A percentile compares a stretch with the other conserved stretches of the same genome.
These are phyloP conservation scores for Eubasilissa regina DNA, from an alignment of 1,140 invertebrate genomes.

Conservation along the genomic window DNA sequence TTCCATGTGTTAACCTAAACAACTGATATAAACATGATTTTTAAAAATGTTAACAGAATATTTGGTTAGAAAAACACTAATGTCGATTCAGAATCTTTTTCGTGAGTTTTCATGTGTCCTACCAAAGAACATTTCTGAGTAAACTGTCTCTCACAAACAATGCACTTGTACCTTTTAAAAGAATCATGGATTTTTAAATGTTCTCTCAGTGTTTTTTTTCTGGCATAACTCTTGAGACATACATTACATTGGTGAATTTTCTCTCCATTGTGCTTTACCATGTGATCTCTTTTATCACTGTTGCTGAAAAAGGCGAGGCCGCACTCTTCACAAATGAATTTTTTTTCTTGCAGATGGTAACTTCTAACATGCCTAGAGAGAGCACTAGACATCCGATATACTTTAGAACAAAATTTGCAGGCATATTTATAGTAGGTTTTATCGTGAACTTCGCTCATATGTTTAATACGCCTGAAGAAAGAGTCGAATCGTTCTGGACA, in stretches of 20 bases:
- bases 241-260: neutral
- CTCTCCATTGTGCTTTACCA: conserved; percentile 20
- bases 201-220: conserved; percentile 21
- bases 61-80: conserved; percentile 1
- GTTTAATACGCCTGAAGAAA: conserved; percentile 16
- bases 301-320: conserved; percentile 12
- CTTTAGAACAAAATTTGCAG: conserved; percentile 40
- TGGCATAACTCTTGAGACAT: conserved; percentile 18
- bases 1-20: too few relatives aligned
- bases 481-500: conserved; percentile 37
- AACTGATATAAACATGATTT: too few relatives aligned
- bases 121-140: conserved; percentile 28
- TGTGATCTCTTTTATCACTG: conserved; percentile 1
- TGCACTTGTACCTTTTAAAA: conserved; percentile 1
- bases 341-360: conserved; percentile 31
- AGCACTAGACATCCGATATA: neutral
- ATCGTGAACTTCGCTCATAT: conserved; percentile 17
- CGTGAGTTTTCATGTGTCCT: conserved; percentile 27
- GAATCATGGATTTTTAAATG: conserved; percentile 22
- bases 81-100: neutral
- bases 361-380: conserved; percentile 29
- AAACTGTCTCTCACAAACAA: conserved; percentile 21
- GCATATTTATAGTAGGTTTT: conserved; percentile 14
- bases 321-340: neutral
- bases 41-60: neutral